Evolutionary conservation across 2,888 invertebrate genomes (phyloP), one percentile per base, ranked within the genome.

Genomic region (Dromius quadrimaculatus): DNA sequence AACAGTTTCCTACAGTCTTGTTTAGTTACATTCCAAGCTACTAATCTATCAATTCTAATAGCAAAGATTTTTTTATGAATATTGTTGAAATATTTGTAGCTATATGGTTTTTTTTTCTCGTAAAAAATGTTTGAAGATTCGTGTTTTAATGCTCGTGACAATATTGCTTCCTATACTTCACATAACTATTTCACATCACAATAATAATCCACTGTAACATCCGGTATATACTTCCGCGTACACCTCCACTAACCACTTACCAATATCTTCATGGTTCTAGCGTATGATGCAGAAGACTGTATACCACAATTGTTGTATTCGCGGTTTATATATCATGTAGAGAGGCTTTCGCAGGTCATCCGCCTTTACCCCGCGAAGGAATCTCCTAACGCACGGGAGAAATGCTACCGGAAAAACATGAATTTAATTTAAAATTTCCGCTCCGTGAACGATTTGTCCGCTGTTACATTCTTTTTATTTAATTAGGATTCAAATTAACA

Each of bases 221-320:
- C 59, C 59, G 59, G 59, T 34, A 36, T 47, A 20, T 32, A 32
- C 32, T 68, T 54, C 66, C 57, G 66, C 50, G 47, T 66, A 20
- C 41, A 57, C 54, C 43, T 15, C n/a, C 19, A 54, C 32, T 32
- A 15, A 13, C 23, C 32, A 75, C 75, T 75, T 74, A 75, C 75
- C 71, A 73, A 66, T 59, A 64, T 69, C 61, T 73, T 74, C 75
- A 75, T 75, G 73, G 71, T 71, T 72, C 62, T 61, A 71, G 63
- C 50, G 36, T 64, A 32, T 54, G 71, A n/a, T n/a, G n/a, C n/a
- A n/a, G 71, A 71, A 66, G 68, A 73, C 71, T 71, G 69, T 68
- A 59, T 59, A 59, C 43, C 59, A 59, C 68, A 68, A 59, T 68
- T 68, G 68, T 43, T 59, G 15, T 32, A 59, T 19, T 45, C 28